phyloP scores from a whole-genome alignment of 2,888 invertebrate genomes.

The Cerastis leucographa region DNA sequence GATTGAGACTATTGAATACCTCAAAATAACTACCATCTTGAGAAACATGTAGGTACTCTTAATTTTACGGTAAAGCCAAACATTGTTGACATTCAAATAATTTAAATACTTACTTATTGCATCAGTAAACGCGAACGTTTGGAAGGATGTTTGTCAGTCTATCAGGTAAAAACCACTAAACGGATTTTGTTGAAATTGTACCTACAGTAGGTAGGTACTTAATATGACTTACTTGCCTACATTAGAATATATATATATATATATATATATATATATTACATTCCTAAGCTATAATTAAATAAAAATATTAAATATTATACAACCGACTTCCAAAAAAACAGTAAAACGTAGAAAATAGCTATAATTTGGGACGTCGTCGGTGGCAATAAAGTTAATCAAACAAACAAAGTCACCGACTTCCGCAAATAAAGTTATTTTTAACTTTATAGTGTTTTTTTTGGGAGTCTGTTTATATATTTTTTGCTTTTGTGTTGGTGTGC shows the following conservation, averaged over 20 bases:
- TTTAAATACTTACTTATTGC: not conserved
- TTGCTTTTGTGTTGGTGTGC: too few relatives aligned
- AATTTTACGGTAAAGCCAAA: not conserved
- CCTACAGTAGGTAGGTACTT: not conserved
- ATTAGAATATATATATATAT: too few relatives aligned
- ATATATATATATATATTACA: too few relatives aligned
- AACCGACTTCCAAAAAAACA: too few relatives aligned
- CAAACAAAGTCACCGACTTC: too few relatives aligned
- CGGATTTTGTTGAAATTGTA: not conserved
- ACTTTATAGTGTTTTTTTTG: too few relatives aligned
- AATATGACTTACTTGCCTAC: not conserved
- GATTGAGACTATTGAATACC: not conserved
- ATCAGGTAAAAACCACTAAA: not conserved
- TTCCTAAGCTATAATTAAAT: not conserved
- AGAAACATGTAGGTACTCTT: not conserved
- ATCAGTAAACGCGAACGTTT: not conserved
- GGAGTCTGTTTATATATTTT: too few relatives aligned
- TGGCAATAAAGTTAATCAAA: too few relatives aligned
- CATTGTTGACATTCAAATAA: not conserved
- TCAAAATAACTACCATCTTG: not conserved
- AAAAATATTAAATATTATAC: not conserved
- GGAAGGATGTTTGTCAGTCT: not conserved
- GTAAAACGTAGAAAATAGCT: too few relatives aligned
- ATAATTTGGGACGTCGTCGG: too few relatives aligned
- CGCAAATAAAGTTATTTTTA: too few relatives aligned